Evolutionary conservation across 2,797 vertebrate genomes (phyloP).

Genomic region (Nannoperca obscura): DNA sequence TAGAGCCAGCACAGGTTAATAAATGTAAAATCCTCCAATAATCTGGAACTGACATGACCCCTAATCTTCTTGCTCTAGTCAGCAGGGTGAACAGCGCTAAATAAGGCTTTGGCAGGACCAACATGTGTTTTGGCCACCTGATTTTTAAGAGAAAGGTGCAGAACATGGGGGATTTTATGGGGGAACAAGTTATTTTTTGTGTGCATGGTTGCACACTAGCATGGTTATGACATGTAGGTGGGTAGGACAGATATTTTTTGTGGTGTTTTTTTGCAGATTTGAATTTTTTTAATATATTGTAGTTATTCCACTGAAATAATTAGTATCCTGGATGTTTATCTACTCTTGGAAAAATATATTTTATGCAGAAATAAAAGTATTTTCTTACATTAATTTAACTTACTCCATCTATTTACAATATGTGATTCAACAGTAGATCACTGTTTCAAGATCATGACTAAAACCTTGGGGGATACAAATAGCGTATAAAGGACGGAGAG

Average conservation of each 20-base stretch:
- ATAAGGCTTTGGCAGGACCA: constrained; percentile 61
- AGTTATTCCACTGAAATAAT: constrained; percentile 14
- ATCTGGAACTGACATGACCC: constrained; percentile 83
- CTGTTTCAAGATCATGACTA: constrained; percentile 66
- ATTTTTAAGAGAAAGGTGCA: constrained; percentile 66
- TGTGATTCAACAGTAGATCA: constrained; percentile 49
- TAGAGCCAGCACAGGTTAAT: constrained; percentile 85
- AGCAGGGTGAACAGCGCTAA: constrained; percentile 52
- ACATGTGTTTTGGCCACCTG: constrained; percentile 65
- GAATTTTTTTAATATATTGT: not conserved
- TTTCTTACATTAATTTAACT: constrained; percentile 28
- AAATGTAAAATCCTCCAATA: constrained; percentile 86
- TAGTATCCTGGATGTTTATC: constrained; percentile 23
- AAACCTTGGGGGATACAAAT: constrained; percentile 67
- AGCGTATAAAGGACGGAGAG: constrained; percentile 59
- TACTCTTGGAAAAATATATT: constrained; percentile 32
- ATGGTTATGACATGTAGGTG: constrained; percentile 35
- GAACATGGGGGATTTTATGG: constrained; percentile 53
- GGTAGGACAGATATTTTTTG: constrained; percentile 26
- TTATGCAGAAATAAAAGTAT: not conserved
- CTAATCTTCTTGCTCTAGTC: constrained; percentile 77
- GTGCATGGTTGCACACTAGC: constrained; percentile 13
- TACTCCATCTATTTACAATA: constrained; percentile 36
- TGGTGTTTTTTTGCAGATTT: constrained; percentile 20
- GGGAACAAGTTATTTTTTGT: constrained; percentile 46